Evolutionary conservation across 1,140 invertebrate genomes (phyloP), one percentile per base, ranked within the genome.

Genomic region (Drosophila sucinea): DNA sequence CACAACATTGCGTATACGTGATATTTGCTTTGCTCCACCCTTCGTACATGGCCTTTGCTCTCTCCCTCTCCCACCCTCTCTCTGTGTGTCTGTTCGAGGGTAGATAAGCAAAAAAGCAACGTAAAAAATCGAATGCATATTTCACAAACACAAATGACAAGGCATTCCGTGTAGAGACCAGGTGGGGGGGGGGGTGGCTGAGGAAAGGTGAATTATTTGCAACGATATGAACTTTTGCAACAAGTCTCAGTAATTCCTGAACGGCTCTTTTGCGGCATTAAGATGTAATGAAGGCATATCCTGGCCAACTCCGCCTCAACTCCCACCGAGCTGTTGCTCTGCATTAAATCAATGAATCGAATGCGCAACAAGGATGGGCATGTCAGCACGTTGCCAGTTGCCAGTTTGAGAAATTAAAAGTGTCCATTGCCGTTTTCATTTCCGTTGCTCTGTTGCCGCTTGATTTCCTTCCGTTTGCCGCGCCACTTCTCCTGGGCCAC

Each of bases 371-470:
- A 51, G 85, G 84, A 89, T 81, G 17, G 17, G 17, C 17, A 17
- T 17, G 84, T 89, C 84, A 81, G 77, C 67, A 70, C 84, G 81
- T 81, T 89, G 80, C 80, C 85, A 89, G 81, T 81, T 89, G 80
- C 80, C 85, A 89, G 84, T 84, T 89, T 89, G 84, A 89, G 85
- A 89, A 89, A 89, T 89, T 89, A 89, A 89, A 89, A 89, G 84
- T 89, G 80, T 73, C 83, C 81, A 73, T 67, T 85, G 80, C 80
- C 85, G 77, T 84, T 89, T 89, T 89, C 84, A 89, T 89, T 84
- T 89, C 84, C 85, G 80, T 60, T 60, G 58, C 57, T 17, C 17
- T 47, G 25, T 11, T 25, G 17, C 40, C 66, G 38, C 32, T 62
- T 27, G 11, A 7, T 30, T 23, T 38, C 30, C 33, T 35, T 60